phyloP scores from a whole-genome alignment of 2,113 vertebrate genomes.

The Salvelinus sp. region DNA sequence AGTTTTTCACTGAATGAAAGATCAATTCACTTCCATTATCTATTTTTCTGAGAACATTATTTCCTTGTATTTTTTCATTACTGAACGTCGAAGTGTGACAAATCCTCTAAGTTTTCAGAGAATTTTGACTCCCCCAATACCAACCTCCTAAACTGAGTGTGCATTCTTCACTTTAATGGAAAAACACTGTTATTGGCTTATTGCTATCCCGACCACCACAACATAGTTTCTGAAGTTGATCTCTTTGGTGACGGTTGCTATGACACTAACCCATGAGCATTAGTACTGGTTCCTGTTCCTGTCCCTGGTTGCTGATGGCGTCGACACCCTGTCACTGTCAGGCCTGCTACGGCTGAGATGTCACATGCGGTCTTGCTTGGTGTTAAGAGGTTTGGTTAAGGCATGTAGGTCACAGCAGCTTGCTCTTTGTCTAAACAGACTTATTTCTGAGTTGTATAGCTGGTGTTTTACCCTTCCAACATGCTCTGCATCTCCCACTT shows the following conservation, averaged over 20 bases:
- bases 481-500: conserved; percentile 41
- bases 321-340: conserved; percentile 34
- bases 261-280: conserved; percentile 49
- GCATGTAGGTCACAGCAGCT: conserved; percentile 60
- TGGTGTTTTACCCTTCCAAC: conserved; percentile 55
- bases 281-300: conserved; percentile 66
- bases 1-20: neutral
- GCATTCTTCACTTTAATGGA: conserved; percentile 17
- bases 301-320: conserved; percentile 28
- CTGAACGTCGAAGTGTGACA: neutral
- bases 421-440: conserved; percentile 24
- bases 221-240: conserved; percentile 19
- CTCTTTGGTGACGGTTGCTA: conserved; percentile 50
- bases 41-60: neutral
- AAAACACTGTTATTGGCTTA: conserved; percentile 33
- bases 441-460: conserved; percentile 7
- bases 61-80: neutral
- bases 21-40: conserved; percentile 13
- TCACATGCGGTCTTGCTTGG: conserved; percentile 25
- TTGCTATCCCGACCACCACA: conserved; percentile 26
- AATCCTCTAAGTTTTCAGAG: neutral
- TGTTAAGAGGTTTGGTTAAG: conserved; percentile 28
- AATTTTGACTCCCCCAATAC: neutral
- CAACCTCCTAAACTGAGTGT: neutral
- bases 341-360: conserved; percentile 2